Conservation (phyloP, 2,113 vertebrate genomes). For the Paedocypris sp. region DNA sequence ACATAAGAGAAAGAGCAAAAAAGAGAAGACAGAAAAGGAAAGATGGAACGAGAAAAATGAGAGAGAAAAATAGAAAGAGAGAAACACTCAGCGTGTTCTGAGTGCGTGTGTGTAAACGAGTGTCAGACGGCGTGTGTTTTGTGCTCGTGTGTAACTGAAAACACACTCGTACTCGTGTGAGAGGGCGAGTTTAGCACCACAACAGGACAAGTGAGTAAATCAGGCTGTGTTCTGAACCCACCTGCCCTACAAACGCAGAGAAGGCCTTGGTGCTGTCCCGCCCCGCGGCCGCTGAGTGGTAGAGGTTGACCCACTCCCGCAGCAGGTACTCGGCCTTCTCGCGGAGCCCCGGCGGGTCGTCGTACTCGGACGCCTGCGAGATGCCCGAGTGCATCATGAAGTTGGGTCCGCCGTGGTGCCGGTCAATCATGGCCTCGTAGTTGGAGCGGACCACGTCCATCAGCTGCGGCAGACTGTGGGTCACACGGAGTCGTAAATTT, state of each 20-base stretch:
- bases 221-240: conserved; percentile 44
- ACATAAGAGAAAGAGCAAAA: no score
- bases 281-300: conserved; percentile 95
- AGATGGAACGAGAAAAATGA: no score
- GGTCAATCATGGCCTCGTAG: conserved; percentile 98
- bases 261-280: conserved; percentile 98
- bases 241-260: conserved; percentile 99
- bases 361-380: conserved; percentile 95
- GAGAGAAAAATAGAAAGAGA: no score
- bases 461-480: conserved; percentile 81
- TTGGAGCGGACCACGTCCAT: conserved; percentile 98
- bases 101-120: no score
- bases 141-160: no score
- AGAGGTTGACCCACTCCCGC: conserved; percentile 97
- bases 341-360: conserved; percentile 90
- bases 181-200: no score
- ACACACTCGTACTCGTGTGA: no score
- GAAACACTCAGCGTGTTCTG: no score
- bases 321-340: conserved; percentile 97
- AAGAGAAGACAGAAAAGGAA: no score
- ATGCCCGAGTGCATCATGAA: conserved; percentile 99
- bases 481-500: no score
- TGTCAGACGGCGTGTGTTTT: no score
- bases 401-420: conserved; percentile 93
- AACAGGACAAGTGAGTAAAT: no score